Evolutionary conservation across 2,888 invertebrate species (phyloP).

Genomic region (Agrotis clavis): DNA sequence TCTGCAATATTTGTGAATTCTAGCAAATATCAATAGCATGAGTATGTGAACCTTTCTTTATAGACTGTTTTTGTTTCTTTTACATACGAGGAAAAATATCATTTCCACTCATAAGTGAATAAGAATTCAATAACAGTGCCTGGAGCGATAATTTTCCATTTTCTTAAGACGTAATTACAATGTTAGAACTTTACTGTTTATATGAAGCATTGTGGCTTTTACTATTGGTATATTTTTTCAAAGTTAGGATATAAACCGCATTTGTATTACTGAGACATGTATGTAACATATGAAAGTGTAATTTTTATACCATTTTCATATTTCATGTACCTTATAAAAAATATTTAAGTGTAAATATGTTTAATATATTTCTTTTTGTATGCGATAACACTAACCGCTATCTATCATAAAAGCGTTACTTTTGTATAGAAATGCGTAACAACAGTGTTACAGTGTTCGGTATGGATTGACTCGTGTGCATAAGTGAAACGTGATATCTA

Average conservation of each 20-base stretch:
- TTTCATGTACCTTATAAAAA: conserved; percentile 89
- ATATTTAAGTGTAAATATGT: conserved; percentile 89
- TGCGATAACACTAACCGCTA: conserved; percentile 88
- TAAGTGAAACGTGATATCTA: conserved; percentile 91
- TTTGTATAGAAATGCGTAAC: conserved; percentile 88
- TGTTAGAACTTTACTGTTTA: conserved; percentile 82
- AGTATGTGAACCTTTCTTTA: conserved; percentile 79
- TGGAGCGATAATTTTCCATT: conserved; percentile 83
- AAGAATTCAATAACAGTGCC: conserved; percentile 84
- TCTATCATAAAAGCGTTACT: conserved; percentile 85
- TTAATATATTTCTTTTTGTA: conserved; percentile 88
- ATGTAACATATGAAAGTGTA: conserved; percentile 89
- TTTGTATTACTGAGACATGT: conserved; percentile 88
- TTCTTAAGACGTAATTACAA: conserved; percentile 81
- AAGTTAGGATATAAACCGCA: conserved; percentile 86
- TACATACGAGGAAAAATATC: conserved; percentile 49
- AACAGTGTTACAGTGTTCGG: conserved; percentile 84
- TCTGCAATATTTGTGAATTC: conserved; percentile 86
- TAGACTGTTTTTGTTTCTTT: conserved; percentile 71
- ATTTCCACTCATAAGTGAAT: conserved; percentile 66
- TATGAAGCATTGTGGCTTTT: conserved; percentile 87
- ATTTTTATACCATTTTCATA: conserved; percentile 91
- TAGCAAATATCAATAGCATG: conserved; percentile 86
- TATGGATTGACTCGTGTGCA: conserved; percentile 90
- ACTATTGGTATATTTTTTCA: conserved; percentile 90